Conservation (phyloP, 1,140 invertebrate species). For the Aphelenchoides besseyi region DNA sequence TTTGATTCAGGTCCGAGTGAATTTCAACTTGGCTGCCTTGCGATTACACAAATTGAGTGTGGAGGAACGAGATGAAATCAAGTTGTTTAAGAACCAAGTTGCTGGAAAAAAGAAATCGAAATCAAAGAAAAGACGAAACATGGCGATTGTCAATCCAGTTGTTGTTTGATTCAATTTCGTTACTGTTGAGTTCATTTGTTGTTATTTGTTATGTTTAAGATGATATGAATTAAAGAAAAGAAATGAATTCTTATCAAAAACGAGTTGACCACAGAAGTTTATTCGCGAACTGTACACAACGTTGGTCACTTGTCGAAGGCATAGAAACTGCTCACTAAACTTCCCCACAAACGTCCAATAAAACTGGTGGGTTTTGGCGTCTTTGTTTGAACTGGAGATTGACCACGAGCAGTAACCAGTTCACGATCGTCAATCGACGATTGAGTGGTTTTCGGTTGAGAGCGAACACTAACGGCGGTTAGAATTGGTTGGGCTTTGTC, state of each 20-base stretch:
- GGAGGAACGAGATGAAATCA: constrained; percentile 76
- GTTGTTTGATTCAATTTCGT: background rate
- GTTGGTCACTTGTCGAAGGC: constrained; percentile 17
- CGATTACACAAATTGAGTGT: constrained; percentile 73
- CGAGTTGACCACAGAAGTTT: constrained; percentile 55
- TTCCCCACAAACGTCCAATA: background rate
- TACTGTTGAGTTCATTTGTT: constrained; percentile 4
- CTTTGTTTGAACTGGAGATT: too few species aligned
- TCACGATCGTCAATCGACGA: background rate
- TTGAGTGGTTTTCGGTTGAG: background rate
- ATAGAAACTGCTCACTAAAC: background rate
- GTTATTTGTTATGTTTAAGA: constrained; percentile 7
- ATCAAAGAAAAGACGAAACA: constrained; percentile 31
- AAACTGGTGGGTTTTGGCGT: too few species aligned
- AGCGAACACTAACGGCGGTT: background rate
- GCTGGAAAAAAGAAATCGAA: constrained; percentile 49
- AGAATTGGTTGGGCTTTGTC: constrained; percentile 5
- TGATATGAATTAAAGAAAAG: background rate
- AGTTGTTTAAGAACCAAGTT: constrained; percentile 78
- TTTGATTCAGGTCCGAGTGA: constrained; percentile 73
- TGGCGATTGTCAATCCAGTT: constrained; percentile 12
- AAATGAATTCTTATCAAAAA: background rate
- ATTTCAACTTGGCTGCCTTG: constrained; percentile 81
- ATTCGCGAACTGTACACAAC: constrained; percentile 46
- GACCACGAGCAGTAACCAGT: too few species aligned